phyloP scores from a whole-genome alignment of 1,140 invertebrate genomes.

The Choristoneura fumiferana region DNA sequence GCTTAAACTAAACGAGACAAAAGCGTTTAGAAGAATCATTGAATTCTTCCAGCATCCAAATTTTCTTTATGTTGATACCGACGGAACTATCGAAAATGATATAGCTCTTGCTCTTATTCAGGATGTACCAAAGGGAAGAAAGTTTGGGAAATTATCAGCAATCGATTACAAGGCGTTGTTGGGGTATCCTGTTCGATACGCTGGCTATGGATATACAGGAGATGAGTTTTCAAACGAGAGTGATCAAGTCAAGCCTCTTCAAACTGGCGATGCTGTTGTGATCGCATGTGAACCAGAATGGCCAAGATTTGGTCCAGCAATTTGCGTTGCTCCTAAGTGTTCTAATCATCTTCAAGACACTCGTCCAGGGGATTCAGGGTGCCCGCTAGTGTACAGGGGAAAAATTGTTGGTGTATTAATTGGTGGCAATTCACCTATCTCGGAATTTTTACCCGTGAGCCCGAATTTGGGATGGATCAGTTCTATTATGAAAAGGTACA shows the following conservation, averaged over 20 bases:
- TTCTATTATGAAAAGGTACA: too few species aligned
- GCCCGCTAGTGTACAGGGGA: too few species aligned
- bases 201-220: neutral
- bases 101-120: neutral
- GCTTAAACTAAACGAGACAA: neutral
- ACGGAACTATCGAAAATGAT: neutral
- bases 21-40: neutral
- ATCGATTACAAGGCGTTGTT: neutral
- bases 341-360: neutral
- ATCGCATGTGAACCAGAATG: neutral
- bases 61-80: neutral
- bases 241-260: neutral
- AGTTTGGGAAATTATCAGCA: neutral
- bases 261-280: neutral
- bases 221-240: too few species aligned
- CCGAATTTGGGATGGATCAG: too few species aligned
- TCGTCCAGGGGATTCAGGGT: neutral
- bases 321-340: neutral
- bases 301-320: neutral
- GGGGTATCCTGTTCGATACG: neutral
- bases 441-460: too few species aligned
- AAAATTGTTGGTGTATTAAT: too few species aligned
- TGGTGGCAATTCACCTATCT: too few species aligned
- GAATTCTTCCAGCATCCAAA: neutral
- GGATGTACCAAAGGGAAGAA: too few species aligned